Evolutionary conservation across 1,140 invertebrate species (phyloP).

Genomic region (Trichonephila inaurata): DNA sequence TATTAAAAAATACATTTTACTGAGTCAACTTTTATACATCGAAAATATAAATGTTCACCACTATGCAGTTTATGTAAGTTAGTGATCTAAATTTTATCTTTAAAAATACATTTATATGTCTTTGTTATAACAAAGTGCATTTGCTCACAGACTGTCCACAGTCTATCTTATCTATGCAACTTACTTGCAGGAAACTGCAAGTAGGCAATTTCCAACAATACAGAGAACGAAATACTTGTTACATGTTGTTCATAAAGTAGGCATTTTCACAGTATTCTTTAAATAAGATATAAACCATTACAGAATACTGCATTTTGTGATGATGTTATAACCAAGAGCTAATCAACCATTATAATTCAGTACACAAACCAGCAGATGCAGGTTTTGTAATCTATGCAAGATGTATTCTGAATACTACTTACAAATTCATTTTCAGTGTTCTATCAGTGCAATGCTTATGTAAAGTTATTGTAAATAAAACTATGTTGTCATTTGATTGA

Average conservation of each 20-base stretch:
- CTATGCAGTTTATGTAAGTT: too few relatives aligned
- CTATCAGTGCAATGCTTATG: conserved; percentile 71
- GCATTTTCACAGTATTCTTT: background rate
- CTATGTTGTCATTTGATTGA: conserved; percentile 71
- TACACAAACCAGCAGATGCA: conserved; percentile 20
- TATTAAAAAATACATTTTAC: too few relatives aligned
- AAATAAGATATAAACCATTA: background rate
- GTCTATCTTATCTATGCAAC: conserved; percentile 46
- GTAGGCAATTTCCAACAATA: background rate
- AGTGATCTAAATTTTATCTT: too few relatives aligned
- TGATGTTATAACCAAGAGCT: background rate
- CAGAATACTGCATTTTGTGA: conserved; percentile 20
- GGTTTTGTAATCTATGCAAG: conserved; percentile 3
- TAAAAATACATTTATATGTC: too few relatives aligned
- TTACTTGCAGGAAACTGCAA: background rate
- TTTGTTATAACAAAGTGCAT: too few relatives aligned
- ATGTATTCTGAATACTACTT: conserved; percentile 49
- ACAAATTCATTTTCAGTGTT: conserved; percentile 59
- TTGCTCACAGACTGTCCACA: background rate
- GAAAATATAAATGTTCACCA: too few relatives aligned
- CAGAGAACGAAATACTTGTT: background rate
- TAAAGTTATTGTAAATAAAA: conserved; percentile 75
- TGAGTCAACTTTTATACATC: too few relatives aligned
- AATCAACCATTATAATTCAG: conserved; percentile 13
- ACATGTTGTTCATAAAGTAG: background rate